phyloP scores from a whole-genome alignment of 2,797 vertebrate species.

The Esox lucius region DNA sequence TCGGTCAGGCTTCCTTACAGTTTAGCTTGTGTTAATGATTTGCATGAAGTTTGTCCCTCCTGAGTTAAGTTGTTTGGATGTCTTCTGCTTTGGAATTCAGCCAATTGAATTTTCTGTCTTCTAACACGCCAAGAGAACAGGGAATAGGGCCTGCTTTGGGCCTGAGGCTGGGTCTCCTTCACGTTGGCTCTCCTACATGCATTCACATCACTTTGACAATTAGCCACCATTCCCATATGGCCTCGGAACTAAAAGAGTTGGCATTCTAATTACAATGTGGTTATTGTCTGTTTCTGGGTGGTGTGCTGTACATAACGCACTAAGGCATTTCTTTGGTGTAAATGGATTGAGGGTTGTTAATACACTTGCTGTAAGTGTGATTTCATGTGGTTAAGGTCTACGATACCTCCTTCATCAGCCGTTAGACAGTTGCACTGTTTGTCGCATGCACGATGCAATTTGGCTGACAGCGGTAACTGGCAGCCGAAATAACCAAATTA shows the following conservation, averaged over 20 bases:
- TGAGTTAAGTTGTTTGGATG: conserved; percentile 63
- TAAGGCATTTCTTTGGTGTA: conserved; percentile 57
- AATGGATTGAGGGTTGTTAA: conserved; percentile 58
- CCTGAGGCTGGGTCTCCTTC: conserved; percentile 58
- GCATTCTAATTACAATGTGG: conserved; percentile 70
- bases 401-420: conserved; percentile 56
- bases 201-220: conserved; percentile 62
- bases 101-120: conserved; percentile 69
- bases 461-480: conserved; percentile 86
- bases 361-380: conserved; percentile 53
- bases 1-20: conserved; percentile 21
- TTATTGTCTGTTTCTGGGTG: conserved; percentile 68
- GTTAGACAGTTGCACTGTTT: conserved; percentile 60
- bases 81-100: conserved; percentile 60
- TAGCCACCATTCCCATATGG: conserved; percentile 62
- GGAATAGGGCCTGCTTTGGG: conserved; percentile 60
- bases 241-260: conserved; percentile 68
- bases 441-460: conserved; percentile 70
- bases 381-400: conserved; percentile 61
- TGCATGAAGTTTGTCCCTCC: conserved; percentile 60
- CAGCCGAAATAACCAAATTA: conserved; percentile 89
- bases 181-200: conserved; percentile 37
- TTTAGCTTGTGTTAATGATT: conserved; percentile 58
- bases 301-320: conserved; percentile 44
- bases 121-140: conserved; percentile 55